A percentile compares a stretch with the other conserved stretches of the same genome.
Evolutionary conservation across 2,888 invertebrate genomes (phyloP).

Genomic region (Troilus luridus): DNA sequence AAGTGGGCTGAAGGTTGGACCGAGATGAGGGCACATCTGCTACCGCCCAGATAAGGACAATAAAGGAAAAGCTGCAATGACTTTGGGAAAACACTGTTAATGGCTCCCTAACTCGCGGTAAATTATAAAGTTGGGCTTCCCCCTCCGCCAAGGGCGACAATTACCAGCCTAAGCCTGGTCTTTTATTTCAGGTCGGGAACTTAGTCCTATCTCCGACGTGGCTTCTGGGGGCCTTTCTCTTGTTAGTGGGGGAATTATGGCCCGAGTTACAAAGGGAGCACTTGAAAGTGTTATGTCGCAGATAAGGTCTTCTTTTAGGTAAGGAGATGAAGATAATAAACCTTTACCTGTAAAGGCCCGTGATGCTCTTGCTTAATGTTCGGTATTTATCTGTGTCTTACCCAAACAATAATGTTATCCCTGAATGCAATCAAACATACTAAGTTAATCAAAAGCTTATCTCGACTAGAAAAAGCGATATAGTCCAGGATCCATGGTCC

Average conservation of each 20-base stretch:
- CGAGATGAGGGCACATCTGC: not conserved
- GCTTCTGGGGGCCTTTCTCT: not conserved
- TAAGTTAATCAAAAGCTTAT: too few relatives aligned
- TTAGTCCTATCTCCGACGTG: not conserved
- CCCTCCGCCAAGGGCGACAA: not conserved
- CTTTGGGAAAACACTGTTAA: constrained; percentile 2
- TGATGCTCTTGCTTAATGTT: too few relatives aligned
- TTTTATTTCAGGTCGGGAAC: not conserved
- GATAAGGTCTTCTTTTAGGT: not conserved
- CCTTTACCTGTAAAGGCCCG: too few relatives aligned
- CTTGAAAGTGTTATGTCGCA: not conserved
- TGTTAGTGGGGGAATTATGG: not conserved
- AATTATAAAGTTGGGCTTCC: not conserved
- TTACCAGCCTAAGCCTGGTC: not conserved
- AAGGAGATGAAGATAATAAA: too few relatives aligned
- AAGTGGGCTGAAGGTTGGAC: not conserved
- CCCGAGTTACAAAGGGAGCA: not conserved
- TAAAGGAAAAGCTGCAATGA: not conserved
- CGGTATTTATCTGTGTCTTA: too few relatives aligned
- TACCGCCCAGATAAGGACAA: not conserved
- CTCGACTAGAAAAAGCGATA: too few relatives aligned
- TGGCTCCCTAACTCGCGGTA: not conserved
- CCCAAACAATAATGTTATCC: too few relatives aligned
- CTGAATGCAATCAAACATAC: too few relatives aligned
- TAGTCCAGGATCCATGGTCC: too few relatives aligned